phyloP scores from a whole-genome alignment of 2,113 vertebrate species.

The Caloenas nicobarica region DNA sequence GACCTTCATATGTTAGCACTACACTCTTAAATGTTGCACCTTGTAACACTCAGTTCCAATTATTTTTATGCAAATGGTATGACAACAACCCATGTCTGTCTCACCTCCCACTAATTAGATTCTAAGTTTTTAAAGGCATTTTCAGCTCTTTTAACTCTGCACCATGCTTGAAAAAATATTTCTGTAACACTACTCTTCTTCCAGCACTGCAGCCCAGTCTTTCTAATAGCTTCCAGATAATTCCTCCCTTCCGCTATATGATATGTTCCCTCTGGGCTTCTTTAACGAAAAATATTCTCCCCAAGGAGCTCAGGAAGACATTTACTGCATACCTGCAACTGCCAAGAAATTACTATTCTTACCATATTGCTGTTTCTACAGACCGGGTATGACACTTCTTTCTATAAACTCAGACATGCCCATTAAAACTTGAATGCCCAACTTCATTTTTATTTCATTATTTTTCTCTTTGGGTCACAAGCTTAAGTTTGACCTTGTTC shows the following conservation, averaged over 20 bases:
- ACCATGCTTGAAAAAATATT: not conserved
- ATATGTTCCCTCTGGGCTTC: constrained; percentile 20
- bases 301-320: constrained; percentile 18
- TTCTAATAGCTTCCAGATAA: constrained; percentile 23
- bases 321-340: constrained; percentile 17
- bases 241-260: not conserved
- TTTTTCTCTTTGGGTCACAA: not conserved
- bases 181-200: not conserved
- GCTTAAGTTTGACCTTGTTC: not conserved
- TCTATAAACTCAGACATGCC: not conserved
- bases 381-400: not conserved
- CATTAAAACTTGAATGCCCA: constrained; percentile 1
- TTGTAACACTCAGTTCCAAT: constrained; percentile 7
- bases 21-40: not conserved
- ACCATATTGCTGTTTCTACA: not conserved
- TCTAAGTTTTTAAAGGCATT: not conserved
- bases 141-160: not conserved
- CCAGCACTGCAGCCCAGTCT: not conserved
- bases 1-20: not conserved
- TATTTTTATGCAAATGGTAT: constrained; percentile 46
- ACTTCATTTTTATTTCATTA: not conserved
- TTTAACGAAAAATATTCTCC: constrained; percentile 38
- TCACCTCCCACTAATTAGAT: not conserved
- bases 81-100: not conserved
- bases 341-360: constrained; percentile 41